Evolutionary conservation across 2,797 vertebrate species (phyloP).

Genomic region (Lagocephalus sceleratus): DNA sequence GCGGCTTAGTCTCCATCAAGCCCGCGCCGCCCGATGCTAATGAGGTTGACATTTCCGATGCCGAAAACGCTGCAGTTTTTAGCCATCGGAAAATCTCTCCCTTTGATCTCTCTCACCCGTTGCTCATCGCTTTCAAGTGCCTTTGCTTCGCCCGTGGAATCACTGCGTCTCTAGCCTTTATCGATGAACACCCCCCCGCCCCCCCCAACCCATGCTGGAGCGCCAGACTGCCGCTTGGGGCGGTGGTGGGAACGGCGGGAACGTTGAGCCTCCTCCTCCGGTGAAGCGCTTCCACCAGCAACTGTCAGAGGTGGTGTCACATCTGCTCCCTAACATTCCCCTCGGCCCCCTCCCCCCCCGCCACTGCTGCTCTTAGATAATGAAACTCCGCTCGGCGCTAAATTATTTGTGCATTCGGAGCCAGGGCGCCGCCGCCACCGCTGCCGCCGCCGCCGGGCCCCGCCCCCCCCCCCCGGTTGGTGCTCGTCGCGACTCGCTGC

Average conservation of each 20-base stretch:
- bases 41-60: conserved; percentile 62
- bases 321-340: neutral
- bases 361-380: conserved; percentile 37
- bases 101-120: neutral
- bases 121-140: too few species aligned
- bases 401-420: too few species aligned
- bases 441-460: conserved; percentile 49
- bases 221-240: too few species aligned
- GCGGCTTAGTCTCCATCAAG: conserved; percentile 59
- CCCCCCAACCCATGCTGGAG: too few species aligned
- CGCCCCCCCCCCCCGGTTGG: too few species aligned
- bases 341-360: conserved; percentile 8
- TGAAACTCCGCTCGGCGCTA: conserved; percentile 41
- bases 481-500: conserved; percentile 50
- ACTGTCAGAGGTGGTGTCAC: too few species aligned
- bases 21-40: conserved; percentile 52
- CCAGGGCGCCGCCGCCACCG: conserved; percentile 20
- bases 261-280: too few species aligned
- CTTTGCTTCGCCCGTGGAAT: too few species aligned
- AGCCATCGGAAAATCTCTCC: conserved; percentile 6
- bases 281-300: too few species aligned
- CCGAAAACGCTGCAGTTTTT: conserved; percentile 4
- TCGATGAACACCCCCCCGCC: too few species aligned
- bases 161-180: too few species aligned
- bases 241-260: too few species aligned